phyloP scores from a whole-genome alignment of 2,888 invertebrate genomes.

The Chrysomela aeneicollis region DNA sequence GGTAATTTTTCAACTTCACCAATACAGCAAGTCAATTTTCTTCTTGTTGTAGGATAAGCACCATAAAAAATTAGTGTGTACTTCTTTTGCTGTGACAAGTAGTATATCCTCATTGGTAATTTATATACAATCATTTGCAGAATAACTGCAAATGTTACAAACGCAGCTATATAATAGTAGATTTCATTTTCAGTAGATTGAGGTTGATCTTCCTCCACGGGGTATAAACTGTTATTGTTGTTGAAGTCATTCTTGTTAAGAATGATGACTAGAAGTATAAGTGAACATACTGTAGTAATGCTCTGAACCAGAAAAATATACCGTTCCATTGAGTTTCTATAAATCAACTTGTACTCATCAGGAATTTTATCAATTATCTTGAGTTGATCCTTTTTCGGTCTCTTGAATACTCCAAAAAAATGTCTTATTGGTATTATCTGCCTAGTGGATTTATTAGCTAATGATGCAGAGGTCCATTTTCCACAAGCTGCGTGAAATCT shows the following conservation, averaged over 20 bases:
- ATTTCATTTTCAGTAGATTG: slow-evolving; percentile 42
- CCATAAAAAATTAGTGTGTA: slow-evolving; percentile 54
- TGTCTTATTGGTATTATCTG: slow-evolving; percentile 29
- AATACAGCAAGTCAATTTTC: slow-evolving; percentile 40
- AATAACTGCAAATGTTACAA: slow-evolving; percentile 44
- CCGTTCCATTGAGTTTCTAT: slow-evolving; percentile 51
- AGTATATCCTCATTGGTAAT: slow-evolving; percentile 57
- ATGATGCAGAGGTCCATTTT: neutral
- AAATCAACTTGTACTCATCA: slow-evolving; percentile 54
- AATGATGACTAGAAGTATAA: slow-evolving; percentile 36
- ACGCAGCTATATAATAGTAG: slow-evolving; percentile 43
- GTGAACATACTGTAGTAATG: slow-evolving; percentile 40
- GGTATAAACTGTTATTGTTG: slow-evolving; percentile 11
- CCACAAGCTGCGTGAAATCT: neutral
- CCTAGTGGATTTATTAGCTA: neutral
- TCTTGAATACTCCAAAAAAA: slow-evolving; percentile 43
- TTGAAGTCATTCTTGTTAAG: slow-evolving; percentile 31
- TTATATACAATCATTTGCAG: slow-evolving; percentile 46
- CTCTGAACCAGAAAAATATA: slow-evolving; percentile 51
- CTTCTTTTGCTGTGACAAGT: slow-evolving; percentile 46
- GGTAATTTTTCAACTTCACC: slow-evolving; percentile 47
- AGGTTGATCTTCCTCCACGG: slow-evolving; percentile 20
- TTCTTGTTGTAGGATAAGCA: slow-evolving; percentile 45
- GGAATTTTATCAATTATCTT: slow-evolving; percentile 53
- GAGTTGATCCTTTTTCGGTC: slow-evolving; percentile 37